Percentiles rank a stretch among this genome's conserved stretches.
Evolutionary conservation across 2,113 vertebrate species (phyloP).

Genomic region (Malurus elegans): DNA sequence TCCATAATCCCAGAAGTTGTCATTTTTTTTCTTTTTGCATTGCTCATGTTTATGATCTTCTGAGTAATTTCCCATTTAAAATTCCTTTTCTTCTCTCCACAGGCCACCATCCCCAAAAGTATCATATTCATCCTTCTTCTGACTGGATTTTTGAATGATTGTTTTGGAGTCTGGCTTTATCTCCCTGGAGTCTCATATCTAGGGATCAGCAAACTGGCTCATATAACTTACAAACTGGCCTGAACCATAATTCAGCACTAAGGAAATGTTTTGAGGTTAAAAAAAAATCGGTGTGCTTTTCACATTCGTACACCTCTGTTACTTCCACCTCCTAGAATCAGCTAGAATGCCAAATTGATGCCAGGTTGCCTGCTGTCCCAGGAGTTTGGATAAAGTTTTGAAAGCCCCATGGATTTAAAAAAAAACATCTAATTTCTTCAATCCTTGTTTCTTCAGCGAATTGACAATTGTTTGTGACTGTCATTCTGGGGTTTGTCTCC

Average conservation of each 20-base stretch:
- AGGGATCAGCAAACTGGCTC: slow-evolving; percentile 55
- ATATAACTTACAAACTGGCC: slow-evolving; percentile 40
- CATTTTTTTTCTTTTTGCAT: not conserved
- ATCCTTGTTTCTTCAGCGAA: not conserved
- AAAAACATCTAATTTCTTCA: not conserved
- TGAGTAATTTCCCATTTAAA: slow-evolving; percentile 47
- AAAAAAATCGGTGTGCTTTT: not conserved
- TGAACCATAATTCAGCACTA: slow-evolving; percentile 46
- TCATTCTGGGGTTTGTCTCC: accelerated
- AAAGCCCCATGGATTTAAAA: not conserved
- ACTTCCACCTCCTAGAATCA: not conserved
- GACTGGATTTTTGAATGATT: slow-evolving; percentile 55
- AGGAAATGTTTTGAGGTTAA: slow-evolving; percentile 25
- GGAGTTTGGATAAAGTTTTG: not conserved
- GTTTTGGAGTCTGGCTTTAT: slow-evolving; percentile 57
- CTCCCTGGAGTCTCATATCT: slow-evolving; percentile 55
- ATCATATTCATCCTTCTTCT: slow-evolving; percentile 54
- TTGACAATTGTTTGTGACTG: not conserved
- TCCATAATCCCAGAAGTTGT: not conserved
- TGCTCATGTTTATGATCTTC: slow-evolving; percentile 24
- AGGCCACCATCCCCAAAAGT: slow-evolving; percentile 44
- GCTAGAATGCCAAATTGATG: not conserved
- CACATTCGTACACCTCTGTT: not conserved
- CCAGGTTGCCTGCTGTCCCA: not conserved
- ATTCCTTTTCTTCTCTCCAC: slow-evolving; percentile 44